Base-by-base conservation (phyloP, 37 sponge, comb jelly and placozoan genomes). In the Lycopodina hypogea region DNA sequence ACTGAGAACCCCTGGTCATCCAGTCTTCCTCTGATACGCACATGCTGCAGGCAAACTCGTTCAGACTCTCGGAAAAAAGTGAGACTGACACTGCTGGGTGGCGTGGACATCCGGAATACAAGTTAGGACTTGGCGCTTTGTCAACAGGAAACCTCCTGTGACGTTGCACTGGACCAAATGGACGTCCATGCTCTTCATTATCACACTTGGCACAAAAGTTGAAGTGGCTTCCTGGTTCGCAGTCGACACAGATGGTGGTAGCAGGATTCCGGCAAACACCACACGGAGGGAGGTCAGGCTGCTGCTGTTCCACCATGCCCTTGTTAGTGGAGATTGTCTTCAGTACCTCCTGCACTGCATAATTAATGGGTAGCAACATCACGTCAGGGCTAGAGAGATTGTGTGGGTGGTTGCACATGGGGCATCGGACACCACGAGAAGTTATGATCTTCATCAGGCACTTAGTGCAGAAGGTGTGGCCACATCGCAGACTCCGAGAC, bases 391-490 rank as follows among this genome's bases (percentile, higher is more conserved):
- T 56, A 14, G 74, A 0, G 2, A 85, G 58, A 12, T 70, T 14
- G 56, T 84, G 85, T 12, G 32, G n/a, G 14, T 3, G 11, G 42
- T 67, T 28, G 70, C 90, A 90, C 17, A 79, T 36, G 28, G 91
- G 86, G 36, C 91, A 90, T 62, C 82, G 72, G 55, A 90, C 74
- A 3, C 79, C 66, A 61, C 53, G 72, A 61, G 53, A 18, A 1
- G 53, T 63, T 48, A 71, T 60, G 1, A 63, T 71, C 28, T 48
- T 81, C 26, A 52, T 41, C 18, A 90, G 79, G 53, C 91, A 90
- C 26, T 78, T 79, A n/a, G 83, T 68, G 45, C 91, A 86, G 87
- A 78, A 83, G 1, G 91, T 90, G 74, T 90, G 91, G 1, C 91
- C 91, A 76, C 91, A 90, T 23, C 69, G 32, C 9, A 90, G 72